These are phyloP conservation scores for Noctua pronuba DNA, from an alignment of 2,888 invertebrate genomes.

Conservation along the genomic window DNA sequence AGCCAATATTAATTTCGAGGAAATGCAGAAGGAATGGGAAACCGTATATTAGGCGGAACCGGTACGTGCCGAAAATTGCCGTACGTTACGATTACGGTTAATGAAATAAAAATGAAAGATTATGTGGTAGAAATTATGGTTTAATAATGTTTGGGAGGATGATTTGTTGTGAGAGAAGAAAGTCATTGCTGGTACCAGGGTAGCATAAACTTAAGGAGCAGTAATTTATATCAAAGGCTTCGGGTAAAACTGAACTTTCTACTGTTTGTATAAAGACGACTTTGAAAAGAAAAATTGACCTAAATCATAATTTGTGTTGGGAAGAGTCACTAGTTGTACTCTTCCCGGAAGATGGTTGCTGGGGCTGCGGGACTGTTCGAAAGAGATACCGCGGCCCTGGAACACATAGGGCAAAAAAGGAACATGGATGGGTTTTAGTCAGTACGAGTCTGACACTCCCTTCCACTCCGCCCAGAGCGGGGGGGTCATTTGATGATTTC, in stretches of 20 bases:
- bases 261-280: neutral
- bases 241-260: neutral
- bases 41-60: conserved; percentile 61
- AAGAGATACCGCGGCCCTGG: too few relatives aligned
- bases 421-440: too few relatives aligned
- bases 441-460: too few relatives aligned
- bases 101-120: conserved; percentile 69
- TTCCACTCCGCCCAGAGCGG: too few relatives aligned
- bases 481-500: too few relatives aligned
- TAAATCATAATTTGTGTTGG: neutral
- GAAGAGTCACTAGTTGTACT: neutral
- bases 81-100: conserved; percentile 64
- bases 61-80: conserved; percentile 62
- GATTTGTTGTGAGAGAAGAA: conserved; percentile 33
- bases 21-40: conserved; percentile 73
- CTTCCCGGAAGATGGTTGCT: too few relatives aligned
- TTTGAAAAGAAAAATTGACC: neutral
- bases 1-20: conserved; percentile 74
- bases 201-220: neutral
- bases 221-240: neutral
- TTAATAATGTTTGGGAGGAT: conserved; percentile 42
- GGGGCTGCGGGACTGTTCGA: too few relatives aligned
- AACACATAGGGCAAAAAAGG: too few relatives aligned
- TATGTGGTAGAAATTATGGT: conserved; percentile 51
- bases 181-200: neutral